These are phyloP conservation scores for Tonatia bakeri DNA, from an alignment of 2,113 vertebrate genomes.

Conservation along the genomic window DNA sequence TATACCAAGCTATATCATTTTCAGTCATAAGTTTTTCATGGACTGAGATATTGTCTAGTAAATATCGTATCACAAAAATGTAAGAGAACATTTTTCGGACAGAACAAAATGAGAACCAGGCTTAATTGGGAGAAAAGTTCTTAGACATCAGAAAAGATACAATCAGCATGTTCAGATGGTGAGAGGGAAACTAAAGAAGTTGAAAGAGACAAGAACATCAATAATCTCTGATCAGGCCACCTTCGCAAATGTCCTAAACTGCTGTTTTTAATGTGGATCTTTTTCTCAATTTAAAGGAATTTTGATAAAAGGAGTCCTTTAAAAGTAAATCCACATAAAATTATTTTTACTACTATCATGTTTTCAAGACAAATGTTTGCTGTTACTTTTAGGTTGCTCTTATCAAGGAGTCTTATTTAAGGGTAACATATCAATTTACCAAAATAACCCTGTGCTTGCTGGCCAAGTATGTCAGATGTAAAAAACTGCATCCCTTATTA, in stretches of 20 bases:
- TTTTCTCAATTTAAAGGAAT: not conserved
- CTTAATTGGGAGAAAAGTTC: not conserved
- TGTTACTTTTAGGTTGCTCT: not conserved
- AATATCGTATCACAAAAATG: not conserved
- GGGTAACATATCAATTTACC: not conserved
- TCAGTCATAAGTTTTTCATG: not conserved
- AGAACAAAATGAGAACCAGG: not conserved
- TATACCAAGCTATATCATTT: not conserved
- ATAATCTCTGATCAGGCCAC: not conserved
- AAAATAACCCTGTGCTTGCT: not conserved
- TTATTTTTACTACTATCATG: not conserved
- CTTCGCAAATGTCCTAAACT: not conserved
- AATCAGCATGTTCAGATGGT: not conserved
- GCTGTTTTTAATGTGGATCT: not conserved
- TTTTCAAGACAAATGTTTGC: not conserved
- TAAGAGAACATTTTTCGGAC: not conserved
- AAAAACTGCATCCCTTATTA: not conserved
- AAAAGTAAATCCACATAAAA: not conserved
- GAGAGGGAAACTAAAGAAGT: not conserved
- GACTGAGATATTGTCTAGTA: not conserved
- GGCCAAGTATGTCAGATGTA: not conserved
- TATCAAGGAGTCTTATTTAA: not conserved
- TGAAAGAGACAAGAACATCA: not conserved
- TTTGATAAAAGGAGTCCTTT: not conserved
- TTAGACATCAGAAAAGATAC: not conserved